A percentile compares a stretch with the other conserved stretches of the same genome.
These are phyloP conservation scores for Setipinna tenuifilis DNA, from an alignment of 2,797 vertebrate genomes.

Conservation along the genomic window DNA sequence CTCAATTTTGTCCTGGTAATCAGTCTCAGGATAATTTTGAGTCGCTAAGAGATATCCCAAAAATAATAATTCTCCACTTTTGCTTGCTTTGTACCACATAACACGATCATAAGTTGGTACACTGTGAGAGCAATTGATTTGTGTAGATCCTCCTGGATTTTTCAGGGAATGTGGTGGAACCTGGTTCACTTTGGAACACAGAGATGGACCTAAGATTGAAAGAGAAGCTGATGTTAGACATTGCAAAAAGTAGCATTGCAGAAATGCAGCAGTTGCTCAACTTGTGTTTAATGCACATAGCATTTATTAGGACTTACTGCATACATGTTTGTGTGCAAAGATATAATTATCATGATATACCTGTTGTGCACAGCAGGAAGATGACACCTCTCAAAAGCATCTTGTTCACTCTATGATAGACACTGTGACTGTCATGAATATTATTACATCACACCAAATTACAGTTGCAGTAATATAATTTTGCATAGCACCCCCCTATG, in stretches of 20 bases:
- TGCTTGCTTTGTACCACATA: constrained; percentile 29
- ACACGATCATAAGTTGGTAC: background rate
- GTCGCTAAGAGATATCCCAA: background rate
- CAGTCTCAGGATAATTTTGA: background rate
- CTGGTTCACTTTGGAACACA: constrained; percentile 21
- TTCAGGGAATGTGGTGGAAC: constrained; percentile 22
- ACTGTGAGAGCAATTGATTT: constrained; percentile 33
- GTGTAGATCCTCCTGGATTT: background rate
- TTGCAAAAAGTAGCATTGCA: too few species aligned
- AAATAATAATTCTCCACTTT: background rate
- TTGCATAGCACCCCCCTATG: background rate
- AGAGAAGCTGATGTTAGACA: too few species aligned
- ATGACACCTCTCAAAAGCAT: background rate
- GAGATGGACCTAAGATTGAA: background rate
- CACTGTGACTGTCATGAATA: background rate
- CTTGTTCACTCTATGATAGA: background rate
- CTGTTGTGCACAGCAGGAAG: background rate
- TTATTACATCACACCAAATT: background rate
- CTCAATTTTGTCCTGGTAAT: constrained; percentile 21
- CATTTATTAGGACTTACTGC: too few species aligned
- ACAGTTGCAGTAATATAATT: background rate
- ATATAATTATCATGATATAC: background rate
- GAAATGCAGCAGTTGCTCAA: background rate
- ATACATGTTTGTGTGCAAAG: background rate
- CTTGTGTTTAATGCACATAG: background rate